Evolutionary conservation across 1,140 invertebrate species (phyloP), one percentile per base, ranked within the genome.

Genomic region (Drosophila sp.): DNA sequence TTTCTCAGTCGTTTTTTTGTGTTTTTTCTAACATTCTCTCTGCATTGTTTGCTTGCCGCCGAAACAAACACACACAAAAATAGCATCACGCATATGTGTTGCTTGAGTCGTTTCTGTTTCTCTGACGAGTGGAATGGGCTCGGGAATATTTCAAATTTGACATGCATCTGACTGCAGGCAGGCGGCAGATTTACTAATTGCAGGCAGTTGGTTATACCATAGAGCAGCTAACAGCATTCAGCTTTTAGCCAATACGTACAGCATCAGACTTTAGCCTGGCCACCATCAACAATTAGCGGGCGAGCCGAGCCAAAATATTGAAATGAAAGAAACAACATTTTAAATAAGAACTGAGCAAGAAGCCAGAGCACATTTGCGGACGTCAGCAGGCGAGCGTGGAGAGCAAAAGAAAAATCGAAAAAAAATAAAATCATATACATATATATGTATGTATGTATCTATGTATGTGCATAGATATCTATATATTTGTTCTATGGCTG

Each of bases 81-180:
- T 86, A 86, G 82, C 71, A 57, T 69, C 60, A 70, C 54, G 64
- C 76, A 73, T 47, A 60, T 17, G 17, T 17, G 17, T 17, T 77
- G 69, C 44, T 50, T 50, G 25, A 50, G 44, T 10, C 44, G 23
- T 50, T 10, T 27, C 44, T 27, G 44, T 44, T 47, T 29, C 44
- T 60, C 35, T 60, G 10, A 0, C 11, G 17, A 11, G 61, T 44
- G 40, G 61, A 32, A 23, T 17, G 29, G 61, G 38, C 17, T 25
- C 27, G 35, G 29, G 8, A 40, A 50, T 72, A 84, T 87, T 73
- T 82, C 66, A 73, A 76, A 79, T 82, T 79, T 86, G 79, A 86
- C 68, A 73, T 58, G 79, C 75, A 71, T 75, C 82, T 75, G 74
- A 80, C 74, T 62, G 80, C 66, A 70, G 57, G 56, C 44, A 67